phyloP scores from a whole-genome alignment of 1,140 invertebrate genomes.

The Drosophila lacteicornis region DNA sequence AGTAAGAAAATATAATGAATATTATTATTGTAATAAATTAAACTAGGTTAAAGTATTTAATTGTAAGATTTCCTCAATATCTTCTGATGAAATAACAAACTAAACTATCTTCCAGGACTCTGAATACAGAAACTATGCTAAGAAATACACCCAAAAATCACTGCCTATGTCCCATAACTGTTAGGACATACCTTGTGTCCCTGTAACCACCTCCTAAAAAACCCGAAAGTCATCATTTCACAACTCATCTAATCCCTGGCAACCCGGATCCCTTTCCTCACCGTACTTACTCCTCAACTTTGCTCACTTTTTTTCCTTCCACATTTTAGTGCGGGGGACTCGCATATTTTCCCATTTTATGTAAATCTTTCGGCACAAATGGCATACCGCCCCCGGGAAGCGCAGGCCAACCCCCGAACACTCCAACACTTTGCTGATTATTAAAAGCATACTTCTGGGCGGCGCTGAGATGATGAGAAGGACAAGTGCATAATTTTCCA shows the following conservation, averaged over 20 bases:
- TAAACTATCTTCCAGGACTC: not conserved
- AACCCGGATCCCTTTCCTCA: constrained; percentile 9
- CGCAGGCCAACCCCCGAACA: constrained; percentile 48
- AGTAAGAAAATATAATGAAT: no score
- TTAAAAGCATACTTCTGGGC: constrained; percentile 75
- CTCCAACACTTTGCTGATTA: constrained; percentile 76
- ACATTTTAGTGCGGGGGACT: constrained; percentile 29
- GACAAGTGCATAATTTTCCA: constrained; percentile 84
- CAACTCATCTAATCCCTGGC: constrained; percentile 22
- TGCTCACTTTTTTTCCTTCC: constrained; percentile 46
- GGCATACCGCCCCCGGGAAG: constrained; percentile 16
- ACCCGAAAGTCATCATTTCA: constrained; percentile 32
- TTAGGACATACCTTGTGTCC: not conserved
- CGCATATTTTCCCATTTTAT: constrained; percentile 52
- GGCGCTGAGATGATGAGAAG: constrained; percentile 31
- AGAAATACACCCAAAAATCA: not conserved
- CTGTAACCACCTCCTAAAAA: not conserved
- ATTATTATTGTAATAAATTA: no score
- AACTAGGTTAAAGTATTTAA: no score
- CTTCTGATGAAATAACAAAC: not conserved
- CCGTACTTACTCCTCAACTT: constrained; percentile 38
- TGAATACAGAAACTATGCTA: not conserved
- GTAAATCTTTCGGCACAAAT: constrained; percentile 47
- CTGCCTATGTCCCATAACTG: not conserved
- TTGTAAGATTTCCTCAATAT: no score